phyloP scores from a whole-genome alignment of 1,140 invertebrate species.

The Acromyrmex charruanus region DNA sequence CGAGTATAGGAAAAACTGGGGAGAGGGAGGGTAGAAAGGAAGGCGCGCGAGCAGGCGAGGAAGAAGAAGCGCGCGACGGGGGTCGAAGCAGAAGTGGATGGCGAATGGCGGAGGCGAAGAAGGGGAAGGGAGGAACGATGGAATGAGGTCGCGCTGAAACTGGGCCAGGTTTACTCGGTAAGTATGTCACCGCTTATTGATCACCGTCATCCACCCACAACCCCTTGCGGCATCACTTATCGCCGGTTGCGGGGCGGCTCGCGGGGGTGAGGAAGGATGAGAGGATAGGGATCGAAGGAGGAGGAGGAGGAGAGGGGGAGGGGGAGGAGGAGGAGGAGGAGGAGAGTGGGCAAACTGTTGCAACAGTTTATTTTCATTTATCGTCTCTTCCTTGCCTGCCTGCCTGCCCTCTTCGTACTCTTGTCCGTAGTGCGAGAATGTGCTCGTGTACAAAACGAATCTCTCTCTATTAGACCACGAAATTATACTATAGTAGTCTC shows the following conservation, averaged over 20 bases:
- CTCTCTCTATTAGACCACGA: slow-evolving; percentile 21
- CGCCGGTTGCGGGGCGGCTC: slow-evolving; percentile 30
- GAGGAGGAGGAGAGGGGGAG: not conserved
- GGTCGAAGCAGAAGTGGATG: slow-evolving; percentile 54
- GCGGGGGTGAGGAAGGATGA: not conserved
- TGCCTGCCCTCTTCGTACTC: not conserved
- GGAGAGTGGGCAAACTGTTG: slow-evolving; percentile 72
- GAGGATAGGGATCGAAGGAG: not conserved
- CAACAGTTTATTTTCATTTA: slow-evolving; percentile 76
- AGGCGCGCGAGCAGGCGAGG: slow-evolving; percentile 6
- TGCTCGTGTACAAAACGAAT: slow-evolving; percentile 13
- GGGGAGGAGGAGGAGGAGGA: no score
- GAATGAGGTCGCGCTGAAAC: slow-evolving; percentile 83
- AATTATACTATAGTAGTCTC: slow-evolving; percentile 27
- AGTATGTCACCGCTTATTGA: slow-evolving; percentile 85
- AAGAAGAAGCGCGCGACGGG: slow-evolving; percentile 37
- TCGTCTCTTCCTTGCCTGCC: slow-evolving; percentile 12
- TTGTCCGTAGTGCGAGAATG: not conserved
- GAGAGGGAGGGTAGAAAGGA: slow-evolving; percentile 19
- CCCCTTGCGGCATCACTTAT: slow-evolving; percentile 72
- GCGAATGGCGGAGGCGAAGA: slow-evolving; percentile 44
- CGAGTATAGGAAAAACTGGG: slow-evolving; percentile 5
- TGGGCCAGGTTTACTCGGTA: slow-evolving; percentile 86
- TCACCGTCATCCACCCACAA: slow-evolving; percentile 75
- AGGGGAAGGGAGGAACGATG: slow-evolving; percentile 62